Conservation (phyloP, 1,140 invertebrate species). For the Zaprionus africanus region DNA sequence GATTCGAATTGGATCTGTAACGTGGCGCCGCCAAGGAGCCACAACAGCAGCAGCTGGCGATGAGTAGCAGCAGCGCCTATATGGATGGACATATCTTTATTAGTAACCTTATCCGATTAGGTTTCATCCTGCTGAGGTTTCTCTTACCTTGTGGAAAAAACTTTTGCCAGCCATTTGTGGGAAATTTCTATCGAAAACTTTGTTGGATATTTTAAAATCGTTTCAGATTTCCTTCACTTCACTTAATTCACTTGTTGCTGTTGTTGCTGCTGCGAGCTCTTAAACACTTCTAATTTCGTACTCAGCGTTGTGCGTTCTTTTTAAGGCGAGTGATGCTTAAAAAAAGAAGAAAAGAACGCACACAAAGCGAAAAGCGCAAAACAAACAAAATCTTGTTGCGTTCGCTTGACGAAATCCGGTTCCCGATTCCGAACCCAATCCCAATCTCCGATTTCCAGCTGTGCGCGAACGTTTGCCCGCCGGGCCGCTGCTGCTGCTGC, state of each 20-base stretch:
- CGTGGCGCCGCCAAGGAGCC: conserved; percentile 46
- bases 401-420: conserved; percentile 63
- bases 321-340: conserved; percentile 63
- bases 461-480: conserved; percentile 52
- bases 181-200: conserved; percentile 1
- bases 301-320: conserved; percentile 68
- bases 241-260: conserved; percentile 4
- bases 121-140: neutral
- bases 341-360: conserved; percentile 35
- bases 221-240: conserved; percentile 23
- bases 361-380: neutral
- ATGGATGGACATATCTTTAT: neutral
- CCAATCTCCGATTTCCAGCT: conserved; percentile 49
- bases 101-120: neutral
- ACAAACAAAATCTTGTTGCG: conserved; percentile 12
- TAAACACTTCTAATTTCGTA: conserved; percentile 72
- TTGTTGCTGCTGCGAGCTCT: conserved; percentile 54
- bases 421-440: conserved; percentile 43
- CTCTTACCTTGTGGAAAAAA: conserved; percentile 53
- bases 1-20: conserved; percentile 44
- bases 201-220: neutral
- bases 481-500: conserved; percentile 16
- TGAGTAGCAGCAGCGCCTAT: conserved; percentile 14
- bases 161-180: conserved; percentile 38
- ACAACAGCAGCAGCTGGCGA: conserved; percentile 24